Evolutionary conservation across 2,888 invertebrate species (phyloP).

Genomic region (Leptarthrus brevirostris): DNA sequence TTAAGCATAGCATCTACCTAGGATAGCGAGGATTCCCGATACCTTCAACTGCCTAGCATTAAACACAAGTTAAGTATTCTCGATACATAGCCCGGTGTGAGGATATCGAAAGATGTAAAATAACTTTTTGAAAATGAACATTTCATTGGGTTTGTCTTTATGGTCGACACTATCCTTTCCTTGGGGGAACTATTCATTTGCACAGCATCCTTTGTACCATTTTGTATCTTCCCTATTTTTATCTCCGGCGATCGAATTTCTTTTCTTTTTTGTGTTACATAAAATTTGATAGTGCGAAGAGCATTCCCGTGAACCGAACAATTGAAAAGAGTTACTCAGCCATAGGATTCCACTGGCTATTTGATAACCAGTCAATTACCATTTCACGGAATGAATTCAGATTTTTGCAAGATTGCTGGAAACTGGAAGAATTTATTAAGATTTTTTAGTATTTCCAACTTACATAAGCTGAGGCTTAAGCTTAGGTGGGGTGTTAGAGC

Average conservation of each 20-base stretch:
- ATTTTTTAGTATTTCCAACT: too few species aligned
- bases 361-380: constrained; percentile 4
- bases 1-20: neutral
- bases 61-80: too few species aligned
- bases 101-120: constrained; percentile 51
- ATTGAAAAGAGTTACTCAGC: constrained; percentile 14
- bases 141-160: constrained; percentile 49
- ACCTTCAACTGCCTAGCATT: too few species aligned
- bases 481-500: too few species aligned
- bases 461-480: too few species aligned
- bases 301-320: constrained; percentile 50
- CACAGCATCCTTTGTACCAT: too few species aligned
- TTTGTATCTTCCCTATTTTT: too few species aligned
- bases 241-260: too few species aligned
- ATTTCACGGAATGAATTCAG: neutral
- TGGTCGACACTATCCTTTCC: too few species aligned
- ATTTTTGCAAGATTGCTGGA: too few species aligned
- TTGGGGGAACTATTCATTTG: too few species aligned
- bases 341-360: constrained; percentile 8
- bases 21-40: neutral
- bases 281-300: constrained; percentile 53
- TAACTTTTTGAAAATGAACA: constrained; percentile 53
- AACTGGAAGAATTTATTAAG: neutral
- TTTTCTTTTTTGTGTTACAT: constrained; percentile 26
- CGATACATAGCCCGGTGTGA: neutral